Evolutionary conservation across 2,113 vertebrate genomes (phyloP), one percentile per base, ranked within the genome.

Genomic region (Sapayoa aenigma): DNA sequence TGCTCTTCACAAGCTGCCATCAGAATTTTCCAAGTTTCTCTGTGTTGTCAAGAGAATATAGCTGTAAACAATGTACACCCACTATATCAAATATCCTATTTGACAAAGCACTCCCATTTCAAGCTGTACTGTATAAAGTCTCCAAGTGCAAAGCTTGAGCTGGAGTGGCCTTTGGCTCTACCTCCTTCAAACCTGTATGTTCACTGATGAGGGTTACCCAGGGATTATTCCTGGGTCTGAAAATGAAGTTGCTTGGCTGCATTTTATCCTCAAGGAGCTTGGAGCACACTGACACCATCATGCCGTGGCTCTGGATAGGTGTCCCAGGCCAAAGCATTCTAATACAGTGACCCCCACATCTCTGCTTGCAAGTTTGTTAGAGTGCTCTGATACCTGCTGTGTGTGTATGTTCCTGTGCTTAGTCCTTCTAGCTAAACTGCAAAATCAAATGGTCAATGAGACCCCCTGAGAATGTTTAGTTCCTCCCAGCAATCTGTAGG

Each of bases 61-160:
- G 11, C 59, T 81, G 59, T 93, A 91, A 95, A 87, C 85, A 93
- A 8, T 94, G 94, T 85, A 92, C 63, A 77, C 28, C 6, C 5
- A 63, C 82, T 68, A 19, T 87, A 80, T 91, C 76, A 84, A 86
- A 91, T 89, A 94, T 5, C 23, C 60, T 56, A 1, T 77, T 92
- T 87, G 74, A 88, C 71, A 91, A 95, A 92, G 59, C 2, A 3
- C 58, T 94, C 50, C 63, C 59, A 12, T 87, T 91, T 85, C 74
- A 80, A 90, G 60, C 58, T 90, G 46, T 9, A 1, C 39, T 35
- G 4, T 77, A 37, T 44, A 74, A 79, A 95, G 62, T 42, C 56
- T 83, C 39, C 67, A 73, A 71, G 52, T 1, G 2, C 60, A 39
- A 28, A 30, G 46, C 73, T 81, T 15, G 56, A 89, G 77, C 60